Conservation (phyloP, 35 echinoderm and acorn worm species). For the Strongylocentrotus purpuratus region DNA sequence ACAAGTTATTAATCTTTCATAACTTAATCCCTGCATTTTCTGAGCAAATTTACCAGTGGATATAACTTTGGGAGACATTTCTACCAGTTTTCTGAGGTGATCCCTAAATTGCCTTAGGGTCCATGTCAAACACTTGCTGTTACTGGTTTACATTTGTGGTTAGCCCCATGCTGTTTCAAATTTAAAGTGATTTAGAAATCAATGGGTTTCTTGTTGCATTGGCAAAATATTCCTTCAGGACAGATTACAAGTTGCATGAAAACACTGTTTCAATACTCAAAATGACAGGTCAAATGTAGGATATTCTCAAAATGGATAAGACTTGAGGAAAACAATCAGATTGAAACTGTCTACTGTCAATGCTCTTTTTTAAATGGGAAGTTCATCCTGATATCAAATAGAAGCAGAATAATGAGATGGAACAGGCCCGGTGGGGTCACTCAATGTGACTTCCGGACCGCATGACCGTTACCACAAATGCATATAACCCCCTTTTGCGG, state of each 20-base stretch:
- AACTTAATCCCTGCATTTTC: too few relatives aligned
- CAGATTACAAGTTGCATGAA: neutral
- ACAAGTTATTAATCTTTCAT: too few relatives aligned
- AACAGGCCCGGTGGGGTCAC: too few relatives aligned
- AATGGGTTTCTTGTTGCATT: neutral
- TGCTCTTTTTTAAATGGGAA: neutral
- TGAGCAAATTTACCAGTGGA: too few relatives aligned
- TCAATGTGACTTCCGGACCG: too few relatives aligned
- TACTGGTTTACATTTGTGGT: neutral
- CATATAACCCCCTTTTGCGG: too few relatives aligned
- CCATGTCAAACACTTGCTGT: slow-evolving; percentile 1
- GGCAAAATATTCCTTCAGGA: neutral
- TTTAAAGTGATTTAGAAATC: neutral
- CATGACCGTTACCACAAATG: too few relatives aligned
- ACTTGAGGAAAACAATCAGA: neutral
- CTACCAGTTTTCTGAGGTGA: neutral
- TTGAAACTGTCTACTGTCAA: neutral
- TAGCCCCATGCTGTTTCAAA: neutral
- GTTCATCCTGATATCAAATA: neutral
- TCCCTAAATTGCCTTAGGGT: slow-evolving; percentile 1
- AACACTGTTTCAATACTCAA: neutral
- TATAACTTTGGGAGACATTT: neutral
- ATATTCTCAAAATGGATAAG: neutral
- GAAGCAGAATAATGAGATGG: neutral
- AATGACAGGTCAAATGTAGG: neutral